phyloP scores from a whole-genome alignment of 1,140 invertebrate species.

The Drosophila pachea region DNA sequence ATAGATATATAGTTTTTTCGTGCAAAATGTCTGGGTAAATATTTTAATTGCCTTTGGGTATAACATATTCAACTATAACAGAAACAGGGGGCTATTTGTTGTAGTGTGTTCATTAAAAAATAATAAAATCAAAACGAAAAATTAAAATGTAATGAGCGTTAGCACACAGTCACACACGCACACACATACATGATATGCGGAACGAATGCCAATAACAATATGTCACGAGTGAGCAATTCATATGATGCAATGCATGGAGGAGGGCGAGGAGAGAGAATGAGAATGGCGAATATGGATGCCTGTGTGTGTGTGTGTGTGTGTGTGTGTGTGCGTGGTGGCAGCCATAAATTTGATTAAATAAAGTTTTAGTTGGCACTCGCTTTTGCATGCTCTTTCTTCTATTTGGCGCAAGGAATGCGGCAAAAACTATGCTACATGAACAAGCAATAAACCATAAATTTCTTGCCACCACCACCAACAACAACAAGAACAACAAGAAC shows the following conservation, averaged over 20 bases:
- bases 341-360: conserved; percentile 77
- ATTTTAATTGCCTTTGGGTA: conserved; percentile 68
- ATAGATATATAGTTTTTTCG: conserved; percentile 14
- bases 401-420: conserved; percentile 68
- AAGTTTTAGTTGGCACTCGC: conserved; percentile 64
- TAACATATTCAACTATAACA: conserved; percentile 40
- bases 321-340: conserved; percentile 23
- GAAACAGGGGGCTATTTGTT: conserved; percentile 40
- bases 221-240: conserved; percentile 50
- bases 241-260: conserved; percentile 1
- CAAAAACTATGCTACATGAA: conserved; percentile 74
- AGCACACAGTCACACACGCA: conserved; percentile 32
- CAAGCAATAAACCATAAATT: conserved; percentile 77
- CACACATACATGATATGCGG: neutral
- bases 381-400: conserved; percentile 19
- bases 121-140: conserved; percentile 52
- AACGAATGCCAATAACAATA: conserved; percentile 64
- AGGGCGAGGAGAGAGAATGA: conserved; percentile 2
- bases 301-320: neutral
- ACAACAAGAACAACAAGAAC: conserved; percentile 27
- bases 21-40: conserved; percentile 62
- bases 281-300: neutral
- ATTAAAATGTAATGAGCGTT: conserved; percentile 43
- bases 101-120: conserved; percentile 57
- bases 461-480: conserved; percentile 55